Evolutionary conservation across 2,888 invertebrate genomes (phyloP).

Genomic region (Drosophila neotestacea): DNA sequence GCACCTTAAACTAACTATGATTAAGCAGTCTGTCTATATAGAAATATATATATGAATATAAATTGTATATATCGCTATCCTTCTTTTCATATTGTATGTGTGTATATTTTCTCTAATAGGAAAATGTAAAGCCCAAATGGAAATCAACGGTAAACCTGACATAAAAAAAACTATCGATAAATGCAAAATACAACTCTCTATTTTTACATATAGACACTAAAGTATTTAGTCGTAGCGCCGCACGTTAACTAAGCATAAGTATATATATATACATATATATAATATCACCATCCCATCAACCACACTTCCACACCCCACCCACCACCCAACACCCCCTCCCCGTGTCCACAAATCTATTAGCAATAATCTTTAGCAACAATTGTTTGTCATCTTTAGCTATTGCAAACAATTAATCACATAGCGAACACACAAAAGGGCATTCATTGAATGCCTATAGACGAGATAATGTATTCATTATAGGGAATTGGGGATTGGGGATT

Average conservation of each 20-base stretch:
- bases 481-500: neutral
- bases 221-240: conserved; percentile 46
- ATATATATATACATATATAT: conserved; percentile 4
- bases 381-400: conserved; percentile 66
- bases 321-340: conserved; percentile 8
- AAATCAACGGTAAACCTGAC: conserved; percentile 84
- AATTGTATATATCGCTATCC: conserved; percentile 24
- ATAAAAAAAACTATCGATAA: conserved; percentile 35
- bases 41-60: conserved; percentile 15
- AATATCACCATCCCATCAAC: conserved; percentile 21
- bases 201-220: conserved; percentile 42
- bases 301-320: conserved; percentile 5
- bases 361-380: conserved; percentile 60
- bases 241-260: conserved; percentile 27
- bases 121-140: conserved; percentile 84
- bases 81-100: conserved; percentile 28
- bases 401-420: conserved; percentile 68
- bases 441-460: conserved; percentile 53
- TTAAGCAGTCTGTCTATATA: conserved; percentile 18
- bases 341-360: conserved; percentile 26
- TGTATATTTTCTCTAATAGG: conserved; percentile 82
- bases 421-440: conserved; percentile 50
- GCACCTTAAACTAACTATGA: conserved; percentile 30
- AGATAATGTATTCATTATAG: conserved; percentile 73
- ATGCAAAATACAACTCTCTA: conserved; percentile 4